Conservation (phyloP, 2,888 invertebrate species). For the Epiblema foenella region DNA sequence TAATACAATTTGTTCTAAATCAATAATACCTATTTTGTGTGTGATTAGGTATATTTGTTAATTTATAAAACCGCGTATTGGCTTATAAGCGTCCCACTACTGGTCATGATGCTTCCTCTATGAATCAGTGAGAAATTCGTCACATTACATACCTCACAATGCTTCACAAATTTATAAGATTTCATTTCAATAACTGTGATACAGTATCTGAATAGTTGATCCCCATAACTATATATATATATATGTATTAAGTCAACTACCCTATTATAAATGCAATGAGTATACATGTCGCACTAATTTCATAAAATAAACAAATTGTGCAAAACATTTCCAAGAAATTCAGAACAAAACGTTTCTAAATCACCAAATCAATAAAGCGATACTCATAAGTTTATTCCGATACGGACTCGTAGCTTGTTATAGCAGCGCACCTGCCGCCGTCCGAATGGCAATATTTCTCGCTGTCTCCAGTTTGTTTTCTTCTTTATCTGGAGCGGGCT, state of each 20-base stretch:
- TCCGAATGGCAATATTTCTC: slow-evolving; percentile 68
- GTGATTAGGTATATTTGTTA: not conserved
- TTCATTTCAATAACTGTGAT: too few relatives aligned
- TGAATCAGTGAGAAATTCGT: too few relatives aligned
- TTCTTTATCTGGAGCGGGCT: slow-evolving; percentile 52
- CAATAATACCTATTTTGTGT: too few relatives aligned
- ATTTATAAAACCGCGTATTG: too few relatives aligned
- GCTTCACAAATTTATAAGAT: too few relatives aligned
- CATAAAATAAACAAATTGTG: not conserved
- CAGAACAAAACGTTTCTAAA: slow-evolving; percentile 52
- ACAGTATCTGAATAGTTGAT: too few relatives aligned
- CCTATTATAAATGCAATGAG: not conserved
- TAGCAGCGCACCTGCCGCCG: slow-evolving; percentile 68
- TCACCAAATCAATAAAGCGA: slow-evolving; percentile 55
- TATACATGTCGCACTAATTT: not conserved
- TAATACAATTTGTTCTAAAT: too few relatives aligned
- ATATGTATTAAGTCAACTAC: too few relatives aligned
- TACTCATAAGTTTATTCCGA: slow-evolving; percentile 59
- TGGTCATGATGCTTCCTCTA: too few relatives aligned
- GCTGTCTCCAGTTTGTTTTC: slow-evolving; percentile 55
- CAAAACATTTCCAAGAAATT: slow-evolving; percentile 45
- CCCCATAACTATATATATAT: too few relatives aligned
- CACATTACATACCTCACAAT: too few relatives aligned
- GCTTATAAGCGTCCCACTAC: too few relatives aligned
- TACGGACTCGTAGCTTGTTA: slow-evolving; percentile 56